These are phyloP conservation scores for Tricholauxania praeusta DNA, from an alignment of 2,888 invertebrate species.

Conservation along the genomic window DNA sequence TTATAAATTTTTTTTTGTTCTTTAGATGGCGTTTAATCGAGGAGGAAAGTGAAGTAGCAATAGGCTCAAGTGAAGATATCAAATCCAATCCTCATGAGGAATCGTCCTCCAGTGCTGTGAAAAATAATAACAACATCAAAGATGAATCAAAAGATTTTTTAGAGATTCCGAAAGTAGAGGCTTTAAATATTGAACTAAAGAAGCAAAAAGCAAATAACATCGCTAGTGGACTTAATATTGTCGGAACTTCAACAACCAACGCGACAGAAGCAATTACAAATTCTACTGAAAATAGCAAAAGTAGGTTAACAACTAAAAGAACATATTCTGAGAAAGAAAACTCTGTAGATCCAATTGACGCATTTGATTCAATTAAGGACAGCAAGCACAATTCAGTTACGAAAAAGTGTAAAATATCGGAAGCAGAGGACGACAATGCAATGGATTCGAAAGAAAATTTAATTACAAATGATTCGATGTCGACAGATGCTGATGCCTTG, in stretches of 20 bases:
- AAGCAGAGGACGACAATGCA: conserved; percentile 28
- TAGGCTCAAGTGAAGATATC: too few species aligned
- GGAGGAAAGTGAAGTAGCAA: conserved; percentile 66
- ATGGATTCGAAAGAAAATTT: background rate
- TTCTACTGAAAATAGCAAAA: conserved; percentile 23
- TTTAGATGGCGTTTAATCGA: conserved; percentile 81
- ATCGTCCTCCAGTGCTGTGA: too few species aligned
- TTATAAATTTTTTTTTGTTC: background rate
- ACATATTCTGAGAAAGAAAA: conserved; percentile 32
- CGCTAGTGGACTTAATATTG: too few species aligned
- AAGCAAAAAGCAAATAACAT: too few species aligned
- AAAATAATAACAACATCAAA: too few species aligned
- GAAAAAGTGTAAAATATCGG: background rate
- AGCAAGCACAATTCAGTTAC: conserved; percentile 17
- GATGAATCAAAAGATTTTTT: too few species aligned
- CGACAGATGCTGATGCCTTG: conserved; percentile 28
- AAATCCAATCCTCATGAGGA: too few species aligned
- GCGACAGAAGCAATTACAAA: conserved; percentile 22
- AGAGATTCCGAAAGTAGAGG: too few species aligned
- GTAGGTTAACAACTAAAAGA: conserved; percentile 36
- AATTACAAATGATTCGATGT: conserved; percentile 4
- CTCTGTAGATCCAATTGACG: conserved; percentile 26
- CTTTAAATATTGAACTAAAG: too few species aligned
- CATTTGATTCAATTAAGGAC: conserved; percentile 29
- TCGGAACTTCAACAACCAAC: background rate